These are phyloP conservation scores for Oceanodroma leucorhoa DNA, from an alignment of 2,797 vertebrate genomes.

Conservation along the genomic window DNA sequence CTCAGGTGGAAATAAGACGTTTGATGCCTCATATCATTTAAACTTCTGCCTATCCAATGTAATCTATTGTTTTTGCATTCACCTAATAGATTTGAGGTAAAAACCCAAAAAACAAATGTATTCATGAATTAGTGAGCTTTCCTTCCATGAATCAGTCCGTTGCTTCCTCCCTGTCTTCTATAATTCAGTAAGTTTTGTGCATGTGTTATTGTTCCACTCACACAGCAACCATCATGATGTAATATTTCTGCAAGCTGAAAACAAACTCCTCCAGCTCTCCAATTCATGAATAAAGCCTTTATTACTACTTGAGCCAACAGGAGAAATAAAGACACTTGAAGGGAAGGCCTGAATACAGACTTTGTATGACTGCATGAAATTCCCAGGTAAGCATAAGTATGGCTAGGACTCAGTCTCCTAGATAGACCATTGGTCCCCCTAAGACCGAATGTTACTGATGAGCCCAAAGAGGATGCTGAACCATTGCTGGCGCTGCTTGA, in stretches of 20 bases:
- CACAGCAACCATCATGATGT: neutral
- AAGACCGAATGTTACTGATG: neutral
- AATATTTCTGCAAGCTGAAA: neutral
- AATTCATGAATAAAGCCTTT: neutral
- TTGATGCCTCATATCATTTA: neutral
- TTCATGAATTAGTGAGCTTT: neutral
- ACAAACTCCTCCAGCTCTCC: neutral
- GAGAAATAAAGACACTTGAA: neutral
- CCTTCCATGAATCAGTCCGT: neutral
- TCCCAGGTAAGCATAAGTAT: neutral
- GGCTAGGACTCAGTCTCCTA: neutral
- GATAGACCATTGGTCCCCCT: neutral
- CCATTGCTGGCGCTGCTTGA: neutral
- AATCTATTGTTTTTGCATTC: neutral
- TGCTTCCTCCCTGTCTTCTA: neutral
- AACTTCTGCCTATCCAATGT: neutral
- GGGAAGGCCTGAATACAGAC: neutral
- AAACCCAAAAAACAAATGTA: accelerated
- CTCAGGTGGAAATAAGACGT: neutral
- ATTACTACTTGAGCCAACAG: neutral
- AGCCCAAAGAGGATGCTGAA: neutral
- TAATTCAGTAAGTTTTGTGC: neutral
- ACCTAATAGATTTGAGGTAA: neutral
- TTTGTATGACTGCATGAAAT: neutral
- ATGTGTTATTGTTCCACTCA: neutral